These are phyloP conservation scores for Tenthredo amoena DNA, from an alignment of 2,888 invertebrate genomes.

Conservation along the genomic window DNA sequence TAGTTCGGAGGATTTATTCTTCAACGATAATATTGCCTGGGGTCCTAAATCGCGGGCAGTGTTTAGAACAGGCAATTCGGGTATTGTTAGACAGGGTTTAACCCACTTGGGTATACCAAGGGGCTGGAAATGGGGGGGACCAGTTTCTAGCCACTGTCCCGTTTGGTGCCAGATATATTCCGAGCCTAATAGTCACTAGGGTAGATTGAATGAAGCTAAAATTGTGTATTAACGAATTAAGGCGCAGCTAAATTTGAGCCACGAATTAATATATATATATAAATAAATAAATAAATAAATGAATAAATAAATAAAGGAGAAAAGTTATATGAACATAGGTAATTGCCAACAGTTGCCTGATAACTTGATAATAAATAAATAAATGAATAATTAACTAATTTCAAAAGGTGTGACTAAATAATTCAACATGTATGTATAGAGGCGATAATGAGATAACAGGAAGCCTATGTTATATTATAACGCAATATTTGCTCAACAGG, in stretches of 20 bases:
- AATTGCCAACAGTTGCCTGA: conserved; percentile 8
- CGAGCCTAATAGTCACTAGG: conserved; percentile 55
- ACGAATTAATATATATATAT: background rate
- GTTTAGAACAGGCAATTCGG: conserved; percentile 80
- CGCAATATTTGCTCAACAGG: conserved; percentile 9
- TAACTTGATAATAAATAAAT: background rate
- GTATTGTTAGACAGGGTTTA: conserved; percentile 85
- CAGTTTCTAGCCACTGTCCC: conserved; percentile 87
- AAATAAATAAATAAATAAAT: background rate
- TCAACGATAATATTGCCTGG: conserved; percentile 64
- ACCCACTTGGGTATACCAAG: conserved; percentile 89
- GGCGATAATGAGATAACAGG: background rate
- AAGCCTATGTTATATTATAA: background rate
- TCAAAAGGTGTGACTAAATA: background rate
- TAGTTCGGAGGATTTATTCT: conserved; percentile 57
- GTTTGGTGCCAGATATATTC: conserved; percentile 86
- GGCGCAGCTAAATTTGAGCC: background rate
- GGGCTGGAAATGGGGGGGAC: conserved; percentile 92
- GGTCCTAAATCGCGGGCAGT: conserved; percentile 59
- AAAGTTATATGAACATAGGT: background rate
- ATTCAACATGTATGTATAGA: background rate
- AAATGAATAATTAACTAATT: background rate
- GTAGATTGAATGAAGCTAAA: background rate
- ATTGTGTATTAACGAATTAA: background rate
- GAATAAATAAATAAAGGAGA: background rate